These are phyloP conservation scores for Idris sp. DNA, from an alignment of 1,140 invertebrate species.

Conservation along the genomic window DNA sequence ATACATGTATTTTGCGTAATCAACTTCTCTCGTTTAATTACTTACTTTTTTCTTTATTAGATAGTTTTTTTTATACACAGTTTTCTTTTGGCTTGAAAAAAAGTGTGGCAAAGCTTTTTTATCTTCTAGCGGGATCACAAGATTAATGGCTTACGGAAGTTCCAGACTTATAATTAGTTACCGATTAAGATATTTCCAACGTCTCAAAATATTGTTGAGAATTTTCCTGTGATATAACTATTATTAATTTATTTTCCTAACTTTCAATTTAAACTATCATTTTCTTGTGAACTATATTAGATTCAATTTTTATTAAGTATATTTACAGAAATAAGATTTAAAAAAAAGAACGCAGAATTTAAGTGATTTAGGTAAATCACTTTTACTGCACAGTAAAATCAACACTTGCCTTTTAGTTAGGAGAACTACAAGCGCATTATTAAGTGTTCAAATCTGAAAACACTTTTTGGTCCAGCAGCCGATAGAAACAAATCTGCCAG, in stretches of 20 bases:
- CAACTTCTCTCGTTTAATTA: constrained; percentile 7
- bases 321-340: no score
- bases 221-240: no score
- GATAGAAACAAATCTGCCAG: constrained; percentile 52
- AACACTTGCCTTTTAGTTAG: constrained; percentile 17
- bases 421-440: background rate
- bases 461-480: constrained; percentile 13
- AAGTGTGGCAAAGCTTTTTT: background rate
- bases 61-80: background rate
- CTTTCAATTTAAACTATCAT: no score
- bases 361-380: constrained; percentile 2
- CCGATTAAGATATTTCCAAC: constrained; percentile 17
- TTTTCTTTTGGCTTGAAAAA: background rate
- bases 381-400: constrained; percentile 8
- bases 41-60: background rate
- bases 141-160: constrained; percentile 23
- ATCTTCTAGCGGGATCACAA: constrained; percentile 1
- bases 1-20: constrained; percentile 5
- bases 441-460: constrained; percentile 1
- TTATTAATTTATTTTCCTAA: no score
- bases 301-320: no score
- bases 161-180: constrained; percentile 24
- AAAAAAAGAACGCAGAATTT: no score
- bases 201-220: no score
- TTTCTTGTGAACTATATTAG: no score